These are phyloP conservation scores for Tetramorium parvispinum DNA, from an alignment of 1,140 invertebrate genomes.

Conservation along the genomic window DNA sequence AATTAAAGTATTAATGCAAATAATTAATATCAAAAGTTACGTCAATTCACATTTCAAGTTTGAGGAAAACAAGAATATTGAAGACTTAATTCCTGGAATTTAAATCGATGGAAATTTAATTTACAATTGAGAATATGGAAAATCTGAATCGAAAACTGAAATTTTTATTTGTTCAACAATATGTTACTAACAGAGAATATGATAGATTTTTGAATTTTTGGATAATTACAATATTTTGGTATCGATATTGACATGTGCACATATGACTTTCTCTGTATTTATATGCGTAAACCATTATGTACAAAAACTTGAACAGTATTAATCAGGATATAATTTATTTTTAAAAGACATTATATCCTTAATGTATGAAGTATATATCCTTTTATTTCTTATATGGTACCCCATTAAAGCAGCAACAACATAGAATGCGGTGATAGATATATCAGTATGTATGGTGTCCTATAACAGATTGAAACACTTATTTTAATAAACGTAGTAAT, in stretches of 20 bases:
- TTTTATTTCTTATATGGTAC: background rate
- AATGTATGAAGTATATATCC: background rate
- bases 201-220: background rate
- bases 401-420: background rate
- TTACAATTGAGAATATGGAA: background rate
- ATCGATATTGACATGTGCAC: background rate
- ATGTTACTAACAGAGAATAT: background rate
- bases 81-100: background rate
- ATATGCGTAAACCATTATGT: background rate
- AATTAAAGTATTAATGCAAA: too few relatives aligned
- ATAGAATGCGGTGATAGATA: background rate
- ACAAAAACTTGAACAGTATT: background rate
- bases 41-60: background rate
- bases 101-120: background rate
- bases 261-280: background rate
- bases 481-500: background rate
- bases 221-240: background rate
- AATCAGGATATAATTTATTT: constrained; percentile 1
- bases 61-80: background rate
- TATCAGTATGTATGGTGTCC: background rate
- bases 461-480: constrained; percentile 24
- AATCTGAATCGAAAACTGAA: background rate
- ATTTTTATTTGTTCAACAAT: background rate
- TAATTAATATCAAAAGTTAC: background rate
- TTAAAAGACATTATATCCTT: background rate